Evolutionary conservation across 2,888 invertebrate genomes (phyloP), one percentile per base, ranked within the genome.

Genomic region (Watsonalla binaria): DNA sequence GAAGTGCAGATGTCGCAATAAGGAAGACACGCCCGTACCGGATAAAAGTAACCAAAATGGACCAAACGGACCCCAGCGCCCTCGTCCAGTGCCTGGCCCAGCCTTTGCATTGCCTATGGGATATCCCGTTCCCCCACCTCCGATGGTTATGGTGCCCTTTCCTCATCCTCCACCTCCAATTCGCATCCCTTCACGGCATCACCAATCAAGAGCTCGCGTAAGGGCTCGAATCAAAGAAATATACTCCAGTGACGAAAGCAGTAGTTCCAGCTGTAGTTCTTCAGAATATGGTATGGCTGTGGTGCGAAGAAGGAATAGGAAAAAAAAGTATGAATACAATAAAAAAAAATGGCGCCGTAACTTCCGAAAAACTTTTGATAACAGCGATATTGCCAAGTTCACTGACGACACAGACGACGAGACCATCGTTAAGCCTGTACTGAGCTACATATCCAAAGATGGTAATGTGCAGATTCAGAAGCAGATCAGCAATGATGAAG

Each of bases 1-100:
- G 59, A 76, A 77, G 59, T 89, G 89, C 55, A 73, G 84, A 53
- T 86, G 86, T 62, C 72, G 70, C 5, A 72, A 64, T 14, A 54
- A 59, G 5, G 63, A 66, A 46, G 70, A 77, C 7, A 67, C 68
- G 4, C 80, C 83, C 6, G 24, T 49, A 6, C 78, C 42, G 4
- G 42, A 42, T 42, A 8, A 2, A 11, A 42, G 37, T 37, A 37
- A 37, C 5, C 7, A 11, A 0, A 45, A 51, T 46, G 45, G 13
- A n/a, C 13, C 13, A 51, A 33, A 34, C 13, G 45, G 45, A 15
- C 6, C 15, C n/a, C 51, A 42, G 37, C 46, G 35, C 14, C 45
- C 45, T 34, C 45, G 35, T 14, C 33, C 34, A 9, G 34, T 48
- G 42, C 35, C 33, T 45, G 51, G 54, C 9, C 57, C 57, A 14